Percentiles rank a stretch among this genome's conserved stretches.
Conservation (phyloP, 2,888 invertebrate species). For the Ametastegia equiseti region DNA sequence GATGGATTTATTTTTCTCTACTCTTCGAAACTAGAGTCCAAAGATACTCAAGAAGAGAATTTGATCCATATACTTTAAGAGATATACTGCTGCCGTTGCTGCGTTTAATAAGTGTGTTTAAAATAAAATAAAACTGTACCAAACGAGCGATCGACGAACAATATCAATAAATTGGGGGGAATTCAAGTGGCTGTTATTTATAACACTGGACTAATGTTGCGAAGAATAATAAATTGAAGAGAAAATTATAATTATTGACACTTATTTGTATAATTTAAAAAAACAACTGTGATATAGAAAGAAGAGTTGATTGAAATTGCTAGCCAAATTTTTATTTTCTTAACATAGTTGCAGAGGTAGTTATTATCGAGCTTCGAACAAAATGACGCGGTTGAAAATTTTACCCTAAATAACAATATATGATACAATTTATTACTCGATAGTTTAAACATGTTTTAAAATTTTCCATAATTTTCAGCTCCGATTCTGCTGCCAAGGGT, state of each 20-base stretch:
- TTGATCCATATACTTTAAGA: not conserved
- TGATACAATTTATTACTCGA: conserved; percentile 23
- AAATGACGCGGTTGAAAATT: conserved; percentile 37
- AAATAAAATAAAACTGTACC: not conserved
- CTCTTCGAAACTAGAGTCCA: too few relatives aligned
- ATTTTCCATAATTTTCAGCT: conserved; percentile 65
- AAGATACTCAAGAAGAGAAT: not conserved
- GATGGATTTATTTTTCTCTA: too few relatives aligned
- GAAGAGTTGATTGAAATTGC: conserved; percentile 63
- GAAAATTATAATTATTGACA: not conserved
- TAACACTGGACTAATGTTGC: not conserved
- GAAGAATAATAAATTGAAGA: too few relatives aligned
- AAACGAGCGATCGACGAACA: not conserved
- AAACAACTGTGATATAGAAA: not conserved
- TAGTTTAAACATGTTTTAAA: conserved; percentile 9
- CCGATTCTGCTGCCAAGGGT: conserved; percentile 68
- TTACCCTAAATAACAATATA: not conserved
- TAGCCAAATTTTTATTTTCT: conserved; percentile 73
- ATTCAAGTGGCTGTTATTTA: not conserved
- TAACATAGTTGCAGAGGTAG: conserved; percentile 74
- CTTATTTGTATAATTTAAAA: not conserved
- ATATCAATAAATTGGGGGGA: not conserved
- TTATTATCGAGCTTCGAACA: conserved; percentile 69
- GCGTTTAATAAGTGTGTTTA: conserved; percentile 1
- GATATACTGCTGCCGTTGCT: not conserved